Evolutionary conservation across 2,888 invertebrate species (phyloP), one percentile per base, ranked within the genome.

Genomic region (Tethea ocularis): DNA sequence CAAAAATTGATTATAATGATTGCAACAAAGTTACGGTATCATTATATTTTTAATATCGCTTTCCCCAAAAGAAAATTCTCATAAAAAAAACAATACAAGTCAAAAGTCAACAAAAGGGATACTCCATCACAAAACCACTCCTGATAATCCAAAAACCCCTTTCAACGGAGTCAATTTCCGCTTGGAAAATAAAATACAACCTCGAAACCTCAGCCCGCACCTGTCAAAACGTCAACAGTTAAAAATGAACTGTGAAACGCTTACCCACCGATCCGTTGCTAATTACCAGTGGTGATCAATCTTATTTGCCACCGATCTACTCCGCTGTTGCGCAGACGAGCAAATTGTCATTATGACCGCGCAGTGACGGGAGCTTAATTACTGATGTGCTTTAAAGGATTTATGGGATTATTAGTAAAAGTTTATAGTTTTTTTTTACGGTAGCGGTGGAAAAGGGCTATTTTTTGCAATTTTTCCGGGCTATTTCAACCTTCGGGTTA

Each of bases 191-290:
- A 75, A 74, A 74, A 69, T 66, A 68, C 68, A 57, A 61, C 11
- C 54, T 22, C 66, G 62, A 62, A 68, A 58, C 69, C 46, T 46
- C 46, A 46, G 46, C 20, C 46, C 46, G 10, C 74, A 75, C 74
- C 79, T 81, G 83, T 84, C 82, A 84, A 80, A 83, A 81, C 67
- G 77, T 81, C 79, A 79, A 73, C 81, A 71, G 81, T 84, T 83
- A 84, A 84, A 87, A 84, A 84, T 82, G 77, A 81, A 82, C 80
- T 77, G 83, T 69, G 72, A 78, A 79, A 77, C 71, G 77, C 71
- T 69, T 69, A 75, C 70, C 80, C 74, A 73, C 74, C 76, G 77
- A 82, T 77, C 80, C 82, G 76, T 72, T 72, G 76, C 85, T 86
- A 86, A 87, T 87, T 86, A 80, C 80, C 71, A 53, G 29, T 51